Evolutionary conservation across 2,888 invertebrate genomes (phyloP).

Genomic region (Dryobotodes eremita): DNA sequence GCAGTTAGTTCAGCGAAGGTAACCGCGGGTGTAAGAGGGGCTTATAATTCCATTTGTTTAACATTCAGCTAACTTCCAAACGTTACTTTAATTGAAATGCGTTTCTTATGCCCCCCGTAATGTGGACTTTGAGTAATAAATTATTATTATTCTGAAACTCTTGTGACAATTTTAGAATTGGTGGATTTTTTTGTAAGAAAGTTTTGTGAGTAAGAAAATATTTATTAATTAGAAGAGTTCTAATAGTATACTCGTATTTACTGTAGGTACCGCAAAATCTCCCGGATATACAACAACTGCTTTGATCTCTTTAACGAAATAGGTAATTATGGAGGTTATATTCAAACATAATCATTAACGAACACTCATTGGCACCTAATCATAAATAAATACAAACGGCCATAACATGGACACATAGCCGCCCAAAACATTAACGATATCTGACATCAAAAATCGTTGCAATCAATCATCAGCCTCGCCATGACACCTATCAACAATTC

Average conservation of each 20-base stretch:
- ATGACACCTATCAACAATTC: constrained; percentile 62
- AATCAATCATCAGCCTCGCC: constrained; percentile 59
- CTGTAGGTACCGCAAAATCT: neutral
- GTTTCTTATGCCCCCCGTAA: constrained; percentile 68
- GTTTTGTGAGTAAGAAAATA: neutral
- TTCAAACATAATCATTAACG: neutral
- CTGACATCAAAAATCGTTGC: constrained; percentile 58
- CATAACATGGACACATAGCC: constrained; percentile 34
- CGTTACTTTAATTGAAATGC: constrained; percentile 78
- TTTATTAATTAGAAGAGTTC: neutral
- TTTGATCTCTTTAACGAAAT: neutral
- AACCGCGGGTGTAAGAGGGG: constrained; percentile 75
- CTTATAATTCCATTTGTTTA: constrained; percentile 81
- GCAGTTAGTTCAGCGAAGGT: constrained; percentile 64
- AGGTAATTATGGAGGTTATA: neutral
- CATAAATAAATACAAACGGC: constrained; percentile 16
- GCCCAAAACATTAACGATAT: constrained; percentile 53
- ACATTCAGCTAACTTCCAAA: constrained; percentile 68
- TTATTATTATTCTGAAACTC: constrained; percentile 39
- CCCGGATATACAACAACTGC: neutral
- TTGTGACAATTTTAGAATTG: neutral
- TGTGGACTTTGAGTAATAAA: constrained; percentile 54
- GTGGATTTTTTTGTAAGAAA: neutral
- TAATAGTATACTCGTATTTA: too few species aligned
- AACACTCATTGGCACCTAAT: neutral